A percentile compares a stretch with the other conserved stretches of the same genome.
Evolutionary conservation across 2,888 invertebrate genomes (phyloP).

Genomic region (Brassicogethes aeneus): DNA sequence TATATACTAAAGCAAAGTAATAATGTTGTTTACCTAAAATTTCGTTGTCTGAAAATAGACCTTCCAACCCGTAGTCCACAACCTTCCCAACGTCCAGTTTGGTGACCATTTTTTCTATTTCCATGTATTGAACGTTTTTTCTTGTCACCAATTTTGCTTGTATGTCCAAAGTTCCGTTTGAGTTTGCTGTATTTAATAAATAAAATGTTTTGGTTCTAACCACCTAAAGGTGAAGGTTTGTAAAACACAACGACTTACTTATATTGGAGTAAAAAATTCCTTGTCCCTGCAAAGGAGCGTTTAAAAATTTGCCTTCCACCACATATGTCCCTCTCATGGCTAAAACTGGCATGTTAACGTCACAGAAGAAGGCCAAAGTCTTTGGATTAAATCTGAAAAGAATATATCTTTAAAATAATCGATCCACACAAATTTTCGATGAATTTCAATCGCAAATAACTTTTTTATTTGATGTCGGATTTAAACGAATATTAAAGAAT

Average conservation of each 20-base stretch:
- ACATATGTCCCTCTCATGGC: slow-evolving; percentile 9
- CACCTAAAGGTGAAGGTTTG: too few species aligned
- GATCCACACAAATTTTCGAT: neutral
- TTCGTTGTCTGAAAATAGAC: slow-evolving; percentile 12
- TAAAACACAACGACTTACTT: slow-evolving; percentile 12
- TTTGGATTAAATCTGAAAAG: slow-evolving; percentile 9
- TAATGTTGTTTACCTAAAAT: too few species aligned
- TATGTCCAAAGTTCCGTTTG: neutral
- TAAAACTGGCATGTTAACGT: slow-evolving; percentile 9
- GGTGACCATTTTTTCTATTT: slow-evolving; percentile 7
- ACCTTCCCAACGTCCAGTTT: slow-evolving; percentile 12
- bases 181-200: too few species aligned
- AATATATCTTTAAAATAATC: too few species aligned
- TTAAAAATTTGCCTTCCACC: slow-evolving; percentile 10
- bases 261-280: slow-evolving; percentile 13
- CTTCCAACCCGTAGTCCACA: slow-evolving; percentile 10
- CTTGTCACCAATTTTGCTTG: slow-evolving; percentile 4
- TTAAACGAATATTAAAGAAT: too few species aligned
- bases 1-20: too few species aligned
- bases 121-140: slow-evolving; percentile 11
- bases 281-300: slow-evolving; percentile 11
- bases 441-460: too few species aligned
- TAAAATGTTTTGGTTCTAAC: too few species aligned
- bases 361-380: slow-evolving; percentile 7
- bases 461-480: too few species aligned